Conservation (phyloP, 2,888 invertebrate genomes). For the Hypercompe scribonia region DNA sequence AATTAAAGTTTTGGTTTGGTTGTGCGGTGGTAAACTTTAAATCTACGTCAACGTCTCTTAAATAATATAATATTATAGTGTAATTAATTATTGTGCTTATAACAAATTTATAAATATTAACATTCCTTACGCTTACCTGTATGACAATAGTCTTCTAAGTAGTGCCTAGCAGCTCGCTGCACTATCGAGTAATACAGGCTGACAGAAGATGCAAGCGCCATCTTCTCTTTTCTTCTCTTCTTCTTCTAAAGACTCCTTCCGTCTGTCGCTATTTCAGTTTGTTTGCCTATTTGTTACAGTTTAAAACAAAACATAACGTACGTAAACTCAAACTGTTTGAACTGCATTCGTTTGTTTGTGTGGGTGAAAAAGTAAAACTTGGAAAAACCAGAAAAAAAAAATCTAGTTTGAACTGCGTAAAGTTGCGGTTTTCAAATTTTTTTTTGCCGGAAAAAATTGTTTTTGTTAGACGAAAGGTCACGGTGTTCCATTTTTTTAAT, state of each 20-base stretch:
- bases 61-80: background rate
- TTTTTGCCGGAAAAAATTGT: slow-evolving; percentile 67
- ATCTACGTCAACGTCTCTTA: background rate
- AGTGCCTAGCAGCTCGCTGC: slow-evolving; percentile 89
- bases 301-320: slow-evolving; percentile 74
- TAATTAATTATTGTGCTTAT: background rate
- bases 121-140: slow-evolving; percentile 80
- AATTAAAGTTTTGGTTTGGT: background rate
- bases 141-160: slow-evolving; percentile 89
- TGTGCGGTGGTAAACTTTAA: background rate
- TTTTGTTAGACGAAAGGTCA: slow-evolving; percentile 55
- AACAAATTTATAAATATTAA: background rate
- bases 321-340: slow-evolving; percentile 68
- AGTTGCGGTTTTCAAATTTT: slow-evolving; percentile 76
- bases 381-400: slow-evolving; percentile 71
- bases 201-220: slow-evolving; percentile 89
- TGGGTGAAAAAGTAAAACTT: slow-evolving; percentile 57
- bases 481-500: slow-evolving; percentile 72
- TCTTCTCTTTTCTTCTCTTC: slow-evolving; percentile 72
- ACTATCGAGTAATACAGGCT: slow-evolving; percentile 90
- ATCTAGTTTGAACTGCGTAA: slow-evolving; percentile 84
- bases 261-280: slow-evolving; percentile 75
- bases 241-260: slow-evolving; percentile 54
- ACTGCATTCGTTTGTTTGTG: slow-evolving; percentile 70
- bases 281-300: slow-evolving; percentile 59